phyloP scores from a whole-genome alignment of 2,797 vertebrate species.

The Melanogrammus aeglefinus region DNA sequence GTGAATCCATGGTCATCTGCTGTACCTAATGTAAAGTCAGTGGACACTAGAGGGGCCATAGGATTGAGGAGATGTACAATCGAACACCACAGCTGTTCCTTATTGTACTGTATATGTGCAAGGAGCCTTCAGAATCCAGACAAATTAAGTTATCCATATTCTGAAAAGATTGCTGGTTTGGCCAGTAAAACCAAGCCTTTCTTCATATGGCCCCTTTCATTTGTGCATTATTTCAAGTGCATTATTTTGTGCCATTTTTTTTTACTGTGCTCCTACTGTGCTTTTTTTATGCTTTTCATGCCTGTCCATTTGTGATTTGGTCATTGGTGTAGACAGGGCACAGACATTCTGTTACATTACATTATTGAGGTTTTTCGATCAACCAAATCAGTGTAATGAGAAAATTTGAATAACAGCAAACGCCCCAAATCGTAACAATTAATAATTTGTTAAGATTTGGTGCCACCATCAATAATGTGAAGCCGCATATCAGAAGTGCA shows the following conservation, averaged over 20 bases:
- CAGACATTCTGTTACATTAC: background rate
- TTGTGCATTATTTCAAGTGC: background rate
- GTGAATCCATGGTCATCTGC: background rate
- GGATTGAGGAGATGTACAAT: background rate
- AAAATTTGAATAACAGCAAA: background rate
- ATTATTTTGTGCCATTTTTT: background rate
- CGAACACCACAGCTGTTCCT: background rate
- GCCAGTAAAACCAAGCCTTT: background rate
- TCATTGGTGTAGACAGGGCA: background rate
- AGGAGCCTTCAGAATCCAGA: background rate
- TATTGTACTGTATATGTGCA: background rate
- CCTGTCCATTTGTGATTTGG: background rate
- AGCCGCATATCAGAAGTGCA: background rate
- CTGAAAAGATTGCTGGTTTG: background rate
- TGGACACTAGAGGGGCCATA: background rate
- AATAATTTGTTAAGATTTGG: background rate
- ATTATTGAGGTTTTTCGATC: background rate
- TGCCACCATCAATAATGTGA: background rate
- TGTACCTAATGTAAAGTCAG: background rate
- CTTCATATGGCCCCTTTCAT: background rate
- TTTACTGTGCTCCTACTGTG: no score
- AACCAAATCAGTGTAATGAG: background rate
- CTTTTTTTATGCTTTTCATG: background rate
- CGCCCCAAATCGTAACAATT: background rate
- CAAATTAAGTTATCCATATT: background rate